Evolutionary conservation across 2,888 invertebrate species (phyloP), one percentile per base, ranked within the genome.

Genomic region (Vanessa cardui): DNA sequence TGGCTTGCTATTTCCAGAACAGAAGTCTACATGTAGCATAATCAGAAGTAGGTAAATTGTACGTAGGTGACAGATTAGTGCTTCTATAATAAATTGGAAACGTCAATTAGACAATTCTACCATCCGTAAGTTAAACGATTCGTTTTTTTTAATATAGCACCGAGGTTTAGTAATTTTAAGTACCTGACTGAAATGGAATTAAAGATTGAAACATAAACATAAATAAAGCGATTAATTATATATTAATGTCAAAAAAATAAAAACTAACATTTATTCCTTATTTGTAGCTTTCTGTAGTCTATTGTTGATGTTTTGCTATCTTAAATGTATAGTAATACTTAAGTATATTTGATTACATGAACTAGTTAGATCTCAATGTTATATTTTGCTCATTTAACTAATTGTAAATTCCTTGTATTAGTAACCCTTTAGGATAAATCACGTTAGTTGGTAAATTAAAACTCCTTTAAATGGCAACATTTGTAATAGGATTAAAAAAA

Each of bases 181-280:
- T 54, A 54, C 52, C 52, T 54, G 52, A 54, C 52, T 54, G 52
- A 54, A 31, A 16, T 54, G 52, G 26, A 54, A 54, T 54, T 54
- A n/a, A 54, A 31, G 52, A 16, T 54, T 31, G 15, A 31, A 8
- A 26, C 26, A 54, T 21, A 31, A 8, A 26, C 26, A 54, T 21
- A 20, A 21, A 50, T 31, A 31, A 26, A 54, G 18, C 20, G 49
- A 54, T 54, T 7, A 21, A 54, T 31, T 31, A 54, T 16, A 5
- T 49, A 49, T 18, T 20, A 4, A 31, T 31, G 26, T 26, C n/a
- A 16, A 26, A 26, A 52, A 20, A 18, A 49, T 6, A n/a, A n/a
- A n/a, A n/a, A 49, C 18, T 7, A 18, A 49, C 20, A n/a, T 2
- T 26, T 52, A 15, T 50, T 50, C 52, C 16, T 4, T 54, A 54